These are phyloP conservation scores for Dascillus cervinus DNA, from an alignment of 2,888 invertebrate species.

Conservation along the genomic window DNA sequence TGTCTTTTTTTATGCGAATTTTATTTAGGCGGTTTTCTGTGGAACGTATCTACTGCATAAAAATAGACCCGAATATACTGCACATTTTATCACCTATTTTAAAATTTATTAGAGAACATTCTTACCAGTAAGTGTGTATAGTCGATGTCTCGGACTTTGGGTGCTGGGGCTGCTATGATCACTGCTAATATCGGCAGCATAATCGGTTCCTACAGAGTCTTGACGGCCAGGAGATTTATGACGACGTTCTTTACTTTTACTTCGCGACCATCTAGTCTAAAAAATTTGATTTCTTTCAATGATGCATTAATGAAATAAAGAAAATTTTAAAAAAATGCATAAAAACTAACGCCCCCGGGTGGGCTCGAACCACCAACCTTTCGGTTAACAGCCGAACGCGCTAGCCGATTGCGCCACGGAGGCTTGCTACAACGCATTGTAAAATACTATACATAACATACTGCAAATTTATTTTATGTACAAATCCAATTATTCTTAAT, in stretches of 20 bases:
- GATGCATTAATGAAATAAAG: not conserved
- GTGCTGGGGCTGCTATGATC: slow-evolving; percentile 65
- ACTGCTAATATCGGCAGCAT: slow-evolving; percentile 75
- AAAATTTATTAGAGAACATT: too few relatives aligned
- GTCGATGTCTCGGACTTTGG: slow-evolving; percentile 67
- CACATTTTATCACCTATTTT: too few relatives aligned
- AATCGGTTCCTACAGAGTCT: slow-evolving; percentile 61
- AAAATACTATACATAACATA: too few relatives aligned
- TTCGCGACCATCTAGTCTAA: slow-evolving; percentile 70
- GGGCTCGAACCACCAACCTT: slow-evolving; percentile 98
- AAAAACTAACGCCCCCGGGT: slow-evolving; percentile 70
- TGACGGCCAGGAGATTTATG: slow-evolving; percentile 52
- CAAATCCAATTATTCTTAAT: too few relatives aligned
- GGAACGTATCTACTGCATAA: too few relatives aligned
- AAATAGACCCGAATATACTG: too few relatives aligned
- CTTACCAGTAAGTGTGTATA: slow-evolving; percentile 49
- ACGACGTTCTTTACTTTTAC: slow-evolving; percentile 57
- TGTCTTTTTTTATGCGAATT: too few relatives aligned
- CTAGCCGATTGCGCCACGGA: slow-evolving; percentile 95
- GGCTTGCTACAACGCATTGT: too few relatives aligned
- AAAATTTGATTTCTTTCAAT: too few relatives aligned
- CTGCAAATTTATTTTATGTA: too few relatives aligned
- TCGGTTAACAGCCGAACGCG: slow-evolving; percentile 99
- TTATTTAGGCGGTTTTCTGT: too few relatives aligned
- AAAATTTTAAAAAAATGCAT: not conserved